Percentiles rank a stretch among this genome's conserved stretches.
phyloP scores from a whole-genome alignment of 2,113 vertebrate species.

The Gnathonemus longibarbis region DNA sequence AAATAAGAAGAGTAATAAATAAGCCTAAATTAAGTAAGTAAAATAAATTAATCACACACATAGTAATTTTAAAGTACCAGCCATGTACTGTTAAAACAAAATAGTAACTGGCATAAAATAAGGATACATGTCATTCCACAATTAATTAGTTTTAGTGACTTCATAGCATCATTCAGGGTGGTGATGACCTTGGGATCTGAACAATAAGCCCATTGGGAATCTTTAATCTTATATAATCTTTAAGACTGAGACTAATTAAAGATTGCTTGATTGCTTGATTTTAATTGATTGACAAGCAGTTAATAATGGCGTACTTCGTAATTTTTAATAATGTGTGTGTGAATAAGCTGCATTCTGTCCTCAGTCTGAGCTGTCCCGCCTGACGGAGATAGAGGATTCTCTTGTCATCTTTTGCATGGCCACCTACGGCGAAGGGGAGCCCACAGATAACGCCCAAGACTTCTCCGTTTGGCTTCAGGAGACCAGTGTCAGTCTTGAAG shows the following conservation, averaged over 20 bases:
- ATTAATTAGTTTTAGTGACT: no score
- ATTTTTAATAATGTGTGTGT: neutral
- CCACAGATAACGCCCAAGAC: slow-evolving; percentile 78
- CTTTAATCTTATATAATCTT: neutral
- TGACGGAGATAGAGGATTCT: slow-evolving; percentile 69
- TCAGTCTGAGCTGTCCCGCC: slow-evolving; percentile 67
- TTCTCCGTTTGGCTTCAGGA: slow-evolving; percentile 81
- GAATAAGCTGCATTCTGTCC: neutral
- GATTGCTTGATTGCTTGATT: neutral
- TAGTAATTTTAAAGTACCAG: no score
- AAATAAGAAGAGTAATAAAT: no score
- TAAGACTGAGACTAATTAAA: no score
- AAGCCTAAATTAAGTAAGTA: no score
- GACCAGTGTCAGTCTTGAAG: slow-evolving; percentile 57
- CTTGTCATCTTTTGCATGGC: slow-evolving; percentile 80
- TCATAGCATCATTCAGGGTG: no score
- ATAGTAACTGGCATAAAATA: no score
- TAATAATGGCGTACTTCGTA: neutral
- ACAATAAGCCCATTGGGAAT: neutral
- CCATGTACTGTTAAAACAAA: no score
- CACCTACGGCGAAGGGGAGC: slow-evolving; percentile 76
- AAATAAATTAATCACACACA: no score
- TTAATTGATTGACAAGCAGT: neutral
- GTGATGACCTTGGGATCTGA: neutral
- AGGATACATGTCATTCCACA: no score